phyloP scores from a whole-genome alignment of 1,140 invertebrate genomes.

The Calliopsis andreniformis region DNA sequence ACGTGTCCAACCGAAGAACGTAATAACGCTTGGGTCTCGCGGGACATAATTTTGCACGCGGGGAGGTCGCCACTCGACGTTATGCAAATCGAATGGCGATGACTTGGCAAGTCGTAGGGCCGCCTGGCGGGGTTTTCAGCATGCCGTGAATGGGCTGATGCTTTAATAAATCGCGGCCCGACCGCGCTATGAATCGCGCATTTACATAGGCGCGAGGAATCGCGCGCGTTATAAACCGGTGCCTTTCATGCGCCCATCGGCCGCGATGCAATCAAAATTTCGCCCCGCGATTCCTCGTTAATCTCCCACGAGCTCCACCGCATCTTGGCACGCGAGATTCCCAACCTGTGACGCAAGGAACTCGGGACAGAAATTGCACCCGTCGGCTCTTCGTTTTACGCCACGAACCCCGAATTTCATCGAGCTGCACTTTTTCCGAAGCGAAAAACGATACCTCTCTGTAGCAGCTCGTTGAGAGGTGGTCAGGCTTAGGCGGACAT shows the following conservation, averaged over 20 bases:
- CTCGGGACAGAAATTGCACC: neutral
- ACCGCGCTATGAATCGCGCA: slow-evolving; percentile 7
- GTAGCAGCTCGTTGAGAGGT: slow-evolving; percentile 14
- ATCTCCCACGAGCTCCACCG: neutral
- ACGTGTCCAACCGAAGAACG: neutral
- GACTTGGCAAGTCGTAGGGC: neutral
- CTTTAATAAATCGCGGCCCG: slow-evolving; percentile 23
- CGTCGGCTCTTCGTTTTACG: neutral
- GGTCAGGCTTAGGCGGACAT: slow-evolving; percentile 24
- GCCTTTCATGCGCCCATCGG: neutral
- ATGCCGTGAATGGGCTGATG: slow-evolving; percentile 7
- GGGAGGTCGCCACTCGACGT: neutral
- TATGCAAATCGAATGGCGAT: slow-evolving; percentile 27
- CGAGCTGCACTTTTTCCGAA: neutral
- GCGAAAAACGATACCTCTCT: slow-evolving; percentile 43
- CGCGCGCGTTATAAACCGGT: neutral
- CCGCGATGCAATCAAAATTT: slow-evolving; percentile 13
- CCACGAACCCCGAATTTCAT: slow-evolving; percentile 4
- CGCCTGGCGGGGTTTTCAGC: neutral
- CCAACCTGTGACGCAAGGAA: neutral
- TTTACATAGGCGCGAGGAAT: neutral
- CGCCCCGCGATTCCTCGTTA: neutral
- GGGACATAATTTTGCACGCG: slow-evolving; percentile 5
- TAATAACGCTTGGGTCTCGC: neutral
- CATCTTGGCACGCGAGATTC: neutral